Percentiles rank a stretch among this genome's conserved stretches.
phyloP scores from a whole-genome alignment of 2,888 invertebrate species.

The Eupithecia abbreviata region DNA sequence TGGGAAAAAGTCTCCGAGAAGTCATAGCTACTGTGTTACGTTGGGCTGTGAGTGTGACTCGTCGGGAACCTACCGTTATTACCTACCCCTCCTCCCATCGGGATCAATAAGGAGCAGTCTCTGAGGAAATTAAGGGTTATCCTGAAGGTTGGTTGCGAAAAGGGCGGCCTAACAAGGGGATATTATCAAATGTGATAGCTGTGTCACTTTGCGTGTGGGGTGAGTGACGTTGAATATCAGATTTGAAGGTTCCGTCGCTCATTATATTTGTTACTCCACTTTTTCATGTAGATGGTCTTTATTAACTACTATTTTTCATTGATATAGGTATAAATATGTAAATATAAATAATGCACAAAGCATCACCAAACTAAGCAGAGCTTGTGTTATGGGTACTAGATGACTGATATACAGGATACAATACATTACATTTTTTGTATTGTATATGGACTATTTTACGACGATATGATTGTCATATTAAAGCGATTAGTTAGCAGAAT shows the following conservation, averaged over 20 bases:
- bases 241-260: background rate
- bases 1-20: background rate
- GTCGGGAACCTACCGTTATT: background rate
- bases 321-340: too few species aligned
- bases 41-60: background rate
- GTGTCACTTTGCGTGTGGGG: slow-evolving; percentile 8
- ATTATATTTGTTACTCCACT: background rate
- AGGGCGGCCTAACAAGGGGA: slow-evolving; percentile 18
- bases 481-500: too few species aligned
- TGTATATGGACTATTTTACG: too few species aligned
- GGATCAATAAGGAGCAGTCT: slow-evolving; percentile 55
- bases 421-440: too few species aligned
- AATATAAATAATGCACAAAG: too few species aligned
- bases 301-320: background rate
- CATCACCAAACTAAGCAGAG: too few species aligned
- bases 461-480: too few species aligned
- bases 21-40: background rate
- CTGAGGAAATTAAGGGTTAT: slow-evolving; percentile 57
- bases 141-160: slow-evolving; percentile 27
- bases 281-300: background rate
- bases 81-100: slow-evolving; percentile 45
- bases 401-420: too few species aligned
- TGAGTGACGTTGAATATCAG: background rate
- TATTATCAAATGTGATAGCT: slow-evolving; percentile 18
- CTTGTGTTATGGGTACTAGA: too few species aligned